Evolutionary conservation across 30 jellyfish, hydroid and myxozoan species (phyloP), one percentile per base, ranked within the genome.

Genomic region (Aurelia coerulea): DNA sequence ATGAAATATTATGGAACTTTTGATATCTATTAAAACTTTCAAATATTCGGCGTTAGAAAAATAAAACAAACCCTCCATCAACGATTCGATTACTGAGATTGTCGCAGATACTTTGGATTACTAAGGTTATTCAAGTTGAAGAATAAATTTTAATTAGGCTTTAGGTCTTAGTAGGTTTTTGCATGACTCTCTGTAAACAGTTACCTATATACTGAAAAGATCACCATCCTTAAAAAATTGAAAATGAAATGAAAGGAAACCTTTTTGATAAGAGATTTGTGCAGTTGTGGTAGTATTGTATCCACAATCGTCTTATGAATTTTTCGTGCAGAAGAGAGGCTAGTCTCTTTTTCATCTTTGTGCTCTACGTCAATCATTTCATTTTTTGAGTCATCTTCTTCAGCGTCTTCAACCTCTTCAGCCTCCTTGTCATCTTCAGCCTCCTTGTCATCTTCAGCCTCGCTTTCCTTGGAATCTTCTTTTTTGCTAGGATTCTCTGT

Each of bases 241-340:
- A 18, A 17, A 19, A 14, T 39, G 14, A 16, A 41, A 65, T 65
- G 62, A 41, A 23, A 23, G 6, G 56, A 35, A 10, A 94, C 99
- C 99, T 94, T 94, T 54, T 89, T 90, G 17, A 90, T 67, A 15
- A 94, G 90, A 49, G 91, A 89, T 58, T 62, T 85, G 14, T 90
- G 97, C 31, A 94, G 94, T 73, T 74, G 96, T 6, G 99, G 99
- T 13, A 94, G 84, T 31, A 94, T 87, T 41, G 68, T 76, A 6
- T 79, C 42, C 14, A 77, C 31, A 6, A 94, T 60, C 15, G 88
- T 65, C 5, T 89, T 32, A 68, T 65, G 96, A 23, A 94, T 94
- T 32, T 64, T 62, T 46, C 60, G 51, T 19, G 98, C 93, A 79
- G 37, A 5, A 31, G 41, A n/a, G 15, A 76, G 16, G 33, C 17